A percentile compares a stretch with the other conserved stretches of the same genome.
Evolutionary conservation across 2,797 vertebrate genomes (phyloP).

Genomic region (Thripadectes ignobilis): DNA sequence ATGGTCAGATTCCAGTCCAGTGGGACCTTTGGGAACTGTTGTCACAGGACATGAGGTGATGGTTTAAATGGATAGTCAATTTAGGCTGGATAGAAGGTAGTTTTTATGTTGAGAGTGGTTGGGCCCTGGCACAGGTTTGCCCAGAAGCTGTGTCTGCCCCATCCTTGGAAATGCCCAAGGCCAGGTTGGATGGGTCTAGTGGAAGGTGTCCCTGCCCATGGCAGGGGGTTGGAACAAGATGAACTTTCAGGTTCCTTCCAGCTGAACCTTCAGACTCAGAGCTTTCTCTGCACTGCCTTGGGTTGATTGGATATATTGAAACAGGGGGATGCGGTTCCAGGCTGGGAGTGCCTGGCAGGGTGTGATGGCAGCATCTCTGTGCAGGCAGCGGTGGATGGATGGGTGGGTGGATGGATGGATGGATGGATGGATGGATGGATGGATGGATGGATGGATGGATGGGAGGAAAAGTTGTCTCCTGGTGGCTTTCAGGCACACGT

Average conservation of each 20-base stretch:
- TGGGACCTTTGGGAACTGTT: no score
- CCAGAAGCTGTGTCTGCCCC: neutral
- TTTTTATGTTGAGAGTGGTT: neutral
- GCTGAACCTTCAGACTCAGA: neutral
- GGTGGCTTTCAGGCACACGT: neutral
- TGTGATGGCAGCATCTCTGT: neutral
- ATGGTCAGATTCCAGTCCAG: fast-evolving
- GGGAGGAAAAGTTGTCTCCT: neutral
- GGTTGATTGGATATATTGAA: neutral
- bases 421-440: neutral
- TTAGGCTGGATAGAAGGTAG: neutral
- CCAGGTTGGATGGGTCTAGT: neutral
- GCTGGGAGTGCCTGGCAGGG: neutral
- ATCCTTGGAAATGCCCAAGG: neutral
- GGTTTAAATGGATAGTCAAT: neutral
- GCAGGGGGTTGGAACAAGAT: neutral
- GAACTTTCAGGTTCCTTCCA: neutral
- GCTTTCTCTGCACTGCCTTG: neutral
- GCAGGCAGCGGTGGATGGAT: neutral
- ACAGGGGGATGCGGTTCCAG: neutral
- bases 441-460: no score
- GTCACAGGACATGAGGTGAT: fast-evolving
- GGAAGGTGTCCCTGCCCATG: neutral
- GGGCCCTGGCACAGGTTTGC: neutral
- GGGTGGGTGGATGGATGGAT: no score